Evolutionary conservation across 2,888 invertebrate species (phyloP).

Genomic region (Diogma glabrata): DNA sequence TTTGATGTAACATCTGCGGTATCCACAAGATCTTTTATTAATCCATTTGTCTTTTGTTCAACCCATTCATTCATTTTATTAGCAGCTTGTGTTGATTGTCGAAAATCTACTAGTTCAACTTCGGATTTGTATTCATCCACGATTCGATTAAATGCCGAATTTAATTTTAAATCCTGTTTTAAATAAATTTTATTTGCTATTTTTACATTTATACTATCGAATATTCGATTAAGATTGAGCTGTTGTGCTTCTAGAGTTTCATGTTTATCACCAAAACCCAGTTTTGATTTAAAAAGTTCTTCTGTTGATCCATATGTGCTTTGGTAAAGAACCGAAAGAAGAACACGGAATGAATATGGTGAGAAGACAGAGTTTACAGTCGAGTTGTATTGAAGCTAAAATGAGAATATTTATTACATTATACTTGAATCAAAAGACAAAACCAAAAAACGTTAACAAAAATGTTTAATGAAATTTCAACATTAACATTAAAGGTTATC

Average conservation of each 20-base stretch:
- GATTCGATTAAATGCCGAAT: background rate
- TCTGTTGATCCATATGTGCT: background rate
- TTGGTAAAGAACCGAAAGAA: background rate
- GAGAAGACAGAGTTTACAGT: slow-evolving; percentile 1
- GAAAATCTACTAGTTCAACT: slow-evolving; percentile 3
- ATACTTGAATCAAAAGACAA: too few relatives aligned
- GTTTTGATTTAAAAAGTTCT: too few relatives aligned
- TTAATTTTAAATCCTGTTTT: background rate
- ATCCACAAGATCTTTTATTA: background rate
- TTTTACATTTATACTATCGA: background rate
- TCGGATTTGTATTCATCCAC: background rate
- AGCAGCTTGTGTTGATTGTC: background rate
- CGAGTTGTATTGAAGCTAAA: too few relatives aligned
- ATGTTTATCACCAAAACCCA: too few relatives aligned
- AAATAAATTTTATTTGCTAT: slow-evolving; percentile 1
- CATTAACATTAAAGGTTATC: too few relatives aligned
- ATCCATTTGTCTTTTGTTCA: slow-evolving; percentile 1
- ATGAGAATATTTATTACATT: too few relatives aligned
- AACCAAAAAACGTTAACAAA: too few relatives aligned
- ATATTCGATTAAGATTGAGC: background rate
- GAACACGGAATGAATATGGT: background rate
- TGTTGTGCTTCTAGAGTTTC: background rate
- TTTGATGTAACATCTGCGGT: background rate
- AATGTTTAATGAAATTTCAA: too few relatives aligned
- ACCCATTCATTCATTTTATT: slow-evolving; percentile 8